phyloP scores from a whole-genome alignment of 1,140 invertebrate genomes.

The Rhagoletis pomonella region DNA sequence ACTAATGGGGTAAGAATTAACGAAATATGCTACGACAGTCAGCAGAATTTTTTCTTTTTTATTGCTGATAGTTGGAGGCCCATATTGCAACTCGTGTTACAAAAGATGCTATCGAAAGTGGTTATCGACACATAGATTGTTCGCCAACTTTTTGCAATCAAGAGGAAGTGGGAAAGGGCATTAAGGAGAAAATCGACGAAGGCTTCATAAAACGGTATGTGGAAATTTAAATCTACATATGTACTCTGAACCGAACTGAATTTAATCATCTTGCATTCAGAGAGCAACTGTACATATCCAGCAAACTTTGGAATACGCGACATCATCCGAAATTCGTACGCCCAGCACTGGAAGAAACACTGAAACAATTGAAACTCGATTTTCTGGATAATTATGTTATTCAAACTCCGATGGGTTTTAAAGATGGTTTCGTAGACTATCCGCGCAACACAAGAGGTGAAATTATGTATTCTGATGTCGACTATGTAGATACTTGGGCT shows the following conservation, averaged over 20 bases:
- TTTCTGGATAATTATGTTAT: constrained; percentile 87
- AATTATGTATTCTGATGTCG: constrained; percentile 76
- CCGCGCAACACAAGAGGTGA: constrained; percentile 78
- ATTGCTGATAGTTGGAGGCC: constrained; percentile 78
- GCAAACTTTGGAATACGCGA: constrained; percentile 74
- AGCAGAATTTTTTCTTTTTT: background rate
- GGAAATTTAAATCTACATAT: too few relatives aligned
- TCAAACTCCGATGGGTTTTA: constrained; percentile 83
- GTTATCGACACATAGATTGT: constrained; percentile 90
- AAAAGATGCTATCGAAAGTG: constrained; percentile 83
- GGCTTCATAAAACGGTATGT: constrained; percentile 79
- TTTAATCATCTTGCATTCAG: constrained; percentile 63
- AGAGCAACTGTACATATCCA: constrained; percentile 82
- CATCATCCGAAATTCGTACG: constrained; percentile 70
- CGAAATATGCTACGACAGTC: background rate
- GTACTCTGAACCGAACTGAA: background rate
- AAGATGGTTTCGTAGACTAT: constrained; percentile 69
- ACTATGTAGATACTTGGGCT: constrained; percentile 93
- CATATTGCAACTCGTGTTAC: constrained; percentile 75
- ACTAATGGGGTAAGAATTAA: background rate
- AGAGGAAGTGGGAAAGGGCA: constrained; percentile 81
- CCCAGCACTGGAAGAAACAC: constrained; percentile 74
- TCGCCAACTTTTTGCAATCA: constrained; percentile 88
- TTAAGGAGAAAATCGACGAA: constrained; percentile 79
- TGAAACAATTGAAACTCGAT: constrained; percentile 79